Evolutionary conservation across 2,113 vertebrate species (phyloP).

Genomic region (Heterotis niloticus): DNA sequence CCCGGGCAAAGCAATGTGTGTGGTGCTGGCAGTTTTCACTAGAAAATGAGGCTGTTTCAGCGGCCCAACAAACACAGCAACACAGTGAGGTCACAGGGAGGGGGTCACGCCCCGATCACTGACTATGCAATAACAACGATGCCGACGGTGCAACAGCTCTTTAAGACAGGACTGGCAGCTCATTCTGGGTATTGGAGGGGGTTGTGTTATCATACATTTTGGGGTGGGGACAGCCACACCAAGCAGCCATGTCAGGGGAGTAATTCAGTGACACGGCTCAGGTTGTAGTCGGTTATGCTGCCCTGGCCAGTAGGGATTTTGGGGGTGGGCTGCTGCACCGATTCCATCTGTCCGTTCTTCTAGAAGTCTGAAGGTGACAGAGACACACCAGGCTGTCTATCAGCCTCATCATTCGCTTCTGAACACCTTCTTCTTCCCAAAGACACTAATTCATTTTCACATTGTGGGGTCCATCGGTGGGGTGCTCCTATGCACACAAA

Average conservation of each 20-base stretch:
- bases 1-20: not conserved
- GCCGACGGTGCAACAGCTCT: not conserved
- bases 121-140: too few species aligned
- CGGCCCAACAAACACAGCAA: too few species aligned
- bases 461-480: not conserved
- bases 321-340: constrained; percentile 25
- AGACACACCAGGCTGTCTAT: constrained; percentile 43
- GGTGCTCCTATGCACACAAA: constrained; percentile 12
- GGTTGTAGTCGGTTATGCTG: constrained; percentile 55
- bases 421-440: not conserved
- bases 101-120: not conserved
- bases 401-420: constrained; percentile 27
- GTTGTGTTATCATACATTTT: too few species aligned
- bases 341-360: constrained; percentile 42
- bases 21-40: constrained; percentile 3
- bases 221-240: constrained; percentile 51
- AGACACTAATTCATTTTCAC: not conserved
- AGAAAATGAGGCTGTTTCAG: not conserved
- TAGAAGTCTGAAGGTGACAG: constrained; percentile 48
- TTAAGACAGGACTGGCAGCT: not conserved
- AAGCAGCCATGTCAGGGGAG: constrained; percentile 60
- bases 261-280: constrained; percentile 62
- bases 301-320: constrained; percentile 40
- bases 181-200: too few species aligned
- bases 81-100: not conserved